Evolutionary conservation across 2,888 invertebrate genomes (phyloP).

Genomic region (Lobophora halterata): DNA sequence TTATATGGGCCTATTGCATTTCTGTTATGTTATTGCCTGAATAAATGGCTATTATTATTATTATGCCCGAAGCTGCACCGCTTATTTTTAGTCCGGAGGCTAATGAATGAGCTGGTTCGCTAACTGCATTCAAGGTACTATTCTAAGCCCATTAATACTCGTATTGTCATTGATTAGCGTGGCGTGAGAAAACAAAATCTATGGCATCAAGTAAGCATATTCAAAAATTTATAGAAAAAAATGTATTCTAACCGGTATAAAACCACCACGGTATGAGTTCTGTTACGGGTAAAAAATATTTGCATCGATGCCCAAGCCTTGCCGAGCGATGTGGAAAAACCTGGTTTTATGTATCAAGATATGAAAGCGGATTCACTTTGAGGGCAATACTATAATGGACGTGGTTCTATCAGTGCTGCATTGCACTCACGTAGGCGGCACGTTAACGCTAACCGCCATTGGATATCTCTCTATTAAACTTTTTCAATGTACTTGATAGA

Average conservation of each 20-base stretch:
- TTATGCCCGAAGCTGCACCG: conserved; percentile 1
- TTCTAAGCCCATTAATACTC: not conserved
- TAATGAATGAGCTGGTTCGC: not conserved
- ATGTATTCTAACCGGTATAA: no score
- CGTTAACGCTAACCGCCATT: conserved; percentile 55
- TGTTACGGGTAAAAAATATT: conserved; percentile 34
- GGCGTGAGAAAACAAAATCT: no score
- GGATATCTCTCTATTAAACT: conserved; percentile 51
- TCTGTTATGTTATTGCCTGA: no score
- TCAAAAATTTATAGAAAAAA: no score
- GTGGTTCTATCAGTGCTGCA: conserved; percentile 60
- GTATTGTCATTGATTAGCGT: no score
- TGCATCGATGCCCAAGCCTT: conserved; percentile 50
- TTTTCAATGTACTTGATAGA: conserved; percentile 38
- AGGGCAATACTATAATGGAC: conserved; percentile 78
- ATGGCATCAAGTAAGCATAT: no score
- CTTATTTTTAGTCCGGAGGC: not conserved
- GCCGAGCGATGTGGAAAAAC: conserved; percentile 54
- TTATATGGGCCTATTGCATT: no score
- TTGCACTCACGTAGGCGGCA: conserved; percentile 55
- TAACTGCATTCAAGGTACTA: no score
- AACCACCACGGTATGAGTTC: no score
- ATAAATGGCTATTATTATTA: no score
- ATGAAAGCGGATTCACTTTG: conserved; percentile 73
- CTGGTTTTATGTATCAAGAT: conserved; percentile 55